Evolutionary conservation across 2,888 invertebrate genomes (phyloP), one percentile per base, ranked within the genome.

Genomic region (Ceratothoa steindachneri): DNA sequence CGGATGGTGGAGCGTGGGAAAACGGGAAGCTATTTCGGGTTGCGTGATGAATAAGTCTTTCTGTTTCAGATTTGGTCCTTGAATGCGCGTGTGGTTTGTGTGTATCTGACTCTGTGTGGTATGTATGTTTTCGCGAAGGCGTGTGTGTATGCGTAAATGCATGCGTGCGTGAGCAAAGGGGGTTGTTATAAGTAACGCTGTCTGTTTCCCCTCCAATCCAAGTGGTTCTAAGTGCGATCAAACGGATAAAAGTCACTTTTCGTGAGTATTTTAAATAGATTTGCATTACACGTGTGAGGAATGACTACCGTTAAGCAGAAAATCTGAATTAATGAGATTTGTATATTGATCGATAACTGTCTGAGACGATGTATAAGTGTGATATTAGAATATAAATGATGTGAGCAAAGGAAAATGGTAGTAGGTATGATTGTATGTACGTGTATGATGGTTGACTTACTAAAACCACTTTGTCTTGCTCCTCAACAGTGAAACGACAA

Each of bases 261-360:
- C 41, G 41, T 41, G 41, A 60, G 60, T 60, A 24, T 60, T 60
- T 60, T 60, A 24, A 60, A 60, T n/a, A 22, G 60, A 60, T 60
- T 60, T 60, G 24, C 22, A n/a, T n/a, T 60, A 9, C 60, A 24
- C 24, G 60, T 24, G 24, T 60, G n/a, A 60, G 60, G n/a, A 60
- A 60, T 60, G n/a, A 60, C 60, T 60, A 22, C 19, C 60, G 24
- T 60, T 60, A 22, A 60, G 60, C 1, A 60, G 60, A 1, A 60
- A 60, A 60, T 60, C 60, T 60, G 60, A 60, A 24, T 60, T 60
- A 60, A 60, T 15, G 41, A 15, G 15, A 41, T 9, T 41, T 41
- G 15, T 41, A 41, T 15, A 41, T 41, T 9, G 41, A 15, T 41
- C 41, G 41, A 41, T 41, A 41, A 9, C 5, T n/a, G n/a, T n/a